A percentile compares a stretch with the other conserved stretches of the same genome.
These are phyloP conservation scores for Burhinus bistriatus DNA, from an alignment of 2,113 vertebrate species.

Conservation along the genomic window DNA sequence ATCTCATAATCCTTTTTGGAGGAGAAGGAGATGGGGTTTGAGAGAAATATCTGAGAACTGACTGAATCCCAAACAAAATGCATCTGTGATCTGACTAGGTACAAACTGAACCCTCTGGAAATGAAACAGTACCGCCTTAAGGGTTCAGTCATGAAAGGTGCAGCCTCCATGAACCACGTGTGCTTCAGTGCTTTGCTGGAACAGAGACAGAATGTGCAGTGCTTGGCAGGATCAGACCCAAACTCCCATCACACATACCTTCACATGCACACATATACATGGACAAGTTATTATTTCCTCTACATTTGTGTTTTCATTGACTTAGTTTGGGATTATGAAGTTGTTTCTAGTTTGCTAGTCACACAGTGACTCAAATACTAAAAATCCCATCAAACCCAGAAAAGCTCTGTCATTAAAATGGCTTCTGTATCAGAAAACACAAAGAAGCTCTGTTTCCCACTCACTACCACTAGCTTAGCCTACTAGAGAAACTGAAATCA, in stretches of 20 bases:
- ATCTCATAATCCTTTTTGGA: neutral
- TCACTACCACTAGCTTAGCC: neutral
- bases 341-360: neutral
- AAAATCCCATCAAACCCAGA: neutral
- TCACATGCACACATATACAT: rapidly evolving
- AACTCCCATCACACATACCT: neutral
- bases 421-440: neutral
- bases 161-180: neutral
- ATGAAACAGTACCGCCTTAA: neutral
- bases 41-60: neutral
- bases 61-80: neutral
- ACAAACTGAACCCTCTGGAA: neutral
- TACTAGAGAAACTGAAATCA: neutral
- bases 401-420: neutral
- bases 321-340: neutral
- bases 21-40: neutral
- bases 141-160: rapidly evolving
- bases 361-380: neutral
- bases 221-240: neutral
- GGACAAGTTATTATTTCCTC: neutral
- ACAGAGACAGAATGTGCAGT: neutral
- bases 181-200: neutral
- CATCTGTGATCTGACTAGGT: neutral
- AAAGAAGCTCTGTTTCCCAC: neutral
- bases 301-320: neutral